Base-by-base conservation (phyloP, 1,140 invertebrate genomes). In the Protaetia brevitarsis region DNA sequence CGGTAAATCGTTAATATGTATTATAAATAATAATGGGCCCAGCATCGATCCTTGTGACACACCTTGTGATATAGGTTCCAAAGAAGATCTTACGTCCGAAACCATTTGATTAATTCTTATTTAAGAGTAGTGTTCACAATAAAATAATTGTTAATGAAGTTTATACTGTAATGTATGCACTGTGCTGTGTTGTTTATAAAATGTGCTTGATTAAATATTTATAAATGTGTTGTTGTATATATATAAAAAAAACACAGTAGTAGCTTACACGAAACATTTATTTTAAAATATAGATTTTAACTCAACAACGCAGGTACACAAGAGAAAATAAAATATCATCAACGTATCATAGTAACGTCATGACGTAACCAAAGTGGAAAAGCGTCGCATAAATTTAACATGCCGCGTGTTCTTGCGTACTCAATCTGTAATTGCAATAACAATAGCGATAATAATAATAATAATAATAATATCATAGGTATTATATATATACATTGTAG, bases 251-350 rank as follows among this genome's bases (percentile, higher is more conserved):
- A 45, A 8, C 41, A 23, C 16, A 51, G 6, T 19, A 21, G 3
- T 51, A 51, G n/a, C n/a, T 19, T 5, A 51, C 26, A 6, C 5
- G 41, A 51, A 51, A 23, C 41, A 51, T 51, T 51, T 51, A 51
- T 51, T 51, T 45, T 51, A 51, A 51, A 51, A 51, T 51, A 51
- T 51, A 51, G 19, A 23, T 23, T 51, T 51, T 23, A 51, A 51
- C 11, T 19, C 11, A 51, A 45, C 21, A 51, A 51, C 41, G 41
- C 41, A 51, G 41, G 41, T 51, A 51, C 41, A 51, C n/a, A 51
- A 23, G 6, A 6, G 16, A 51, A 7, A 51, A 23, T 51, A 51
- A 51, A 26, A 51, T 51, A n/a, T n/a, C n/a, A n/a, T n/a, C n/a
- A n/a, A n/a, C n/a, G n/a, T 51, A 51, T 51, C 26, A 23, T 19